Evolutionary conservation across 2,113 vertebrate genomes (phyloP), one percentile per base, ranked within the genome.

Genomic region (Burhinus oedicnemus): DNA sequence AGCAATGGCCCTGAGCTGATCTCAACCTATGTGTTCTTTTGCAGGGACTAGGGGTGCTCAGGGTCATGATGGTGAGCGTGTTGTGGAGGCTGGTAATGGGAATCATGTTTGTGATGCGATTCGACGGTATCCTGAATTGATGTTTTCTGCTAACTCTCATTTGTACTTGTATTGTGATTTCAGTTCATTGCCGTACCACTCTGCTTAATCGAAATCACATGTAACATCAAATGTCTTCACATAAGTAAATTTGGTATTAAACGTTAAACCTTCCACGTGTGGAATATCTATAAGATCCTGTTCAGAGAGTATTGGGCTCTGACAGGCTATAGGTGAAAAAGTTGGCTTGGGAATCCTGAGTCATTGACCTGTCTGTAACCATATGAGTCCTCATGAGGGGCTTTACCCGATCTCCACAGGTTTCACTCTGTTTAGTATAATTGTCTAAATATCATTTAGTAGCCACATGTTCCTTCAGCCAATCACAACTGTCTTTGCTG

Each of bases 1-100:
- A 54, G 34, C 55, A n/a, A 29, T 0, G 11, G 27, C 29, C 70
- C 49, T 18, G 44, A 36, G 69, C 44, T 51, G 87, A 26, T 60
- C 61, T 72, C 86, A 25, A 6, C 10, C 64, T 36, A 1, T 4
- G 17, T 44, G 9, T 34, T 23, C 44, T 36, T 74, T 10, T 54
- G 68, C 38, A 66, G 32, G 44, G 32, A 62, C 22, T 15, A 8
- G 38, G 34, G 21, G 17, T 29, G 34, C 51, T 45, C 38, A 6
- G 11, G 38, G 36, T 18, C 15, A 4, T 1, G 18, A 7, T 4
- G 18, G 30, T 36, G 64, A n/a, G 40, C 4, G 0, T 17, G 1
- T 58, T 38, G 2, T 11, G 20, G 75, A 18, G 52, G 6, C 9
- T n/a, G 42, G 65, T 22, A 36, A 32, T 4, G 12, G 44, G 19